These are phyloP conservation scores for Martes martes DNA, from an alignment of 2,113 vertebrate species.

Conservation along the genomic window DNA sequence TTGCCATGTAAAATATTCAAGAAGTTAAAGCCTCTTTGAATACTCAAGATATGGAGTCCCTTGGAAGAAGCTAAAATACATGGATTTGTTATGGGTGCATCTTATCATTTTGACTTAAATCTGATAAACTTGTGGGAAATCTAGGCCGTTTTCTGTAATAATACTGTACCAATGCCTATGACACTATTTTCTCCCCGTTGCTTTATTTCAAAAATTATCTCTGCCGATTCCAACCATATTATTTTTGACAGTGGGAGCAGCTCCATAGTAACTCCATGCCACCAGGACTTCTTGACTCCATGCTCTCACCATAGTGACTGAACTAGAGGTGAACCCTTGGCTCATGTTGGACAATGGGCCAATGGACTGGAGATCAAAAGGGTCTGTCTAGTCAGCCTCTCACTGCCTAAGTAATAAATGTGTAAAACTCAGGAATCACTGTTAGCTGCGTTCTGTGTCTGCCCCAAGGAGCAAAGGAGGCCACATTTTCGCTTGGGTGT, in stretches of 20 bases:
- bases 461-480: neutral
- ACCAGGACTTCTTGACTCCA: neutral
- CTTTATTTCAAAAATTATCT: neutral
- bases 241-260: neutral
- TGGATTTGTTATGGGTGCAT: neutral
- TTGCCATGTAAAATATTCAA: neutral
- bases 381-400: neutral
- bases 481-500: neutral
- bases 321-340: neutral
- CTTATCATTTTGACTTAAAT: neutral
- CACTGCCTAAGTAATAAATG: neutral
- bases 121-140: neutral
- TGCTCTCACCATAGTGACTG: neutral
- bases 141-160: neutral
- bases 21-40: neutral
- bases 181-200: neutral
- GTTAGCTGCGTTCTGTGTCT: neutral
- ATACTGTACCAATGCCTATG: neutral
- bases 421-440: neutral
- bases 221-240: neutral
- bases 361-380: neutral
- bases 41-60: neutral
- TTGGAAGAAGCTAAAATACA: neutral
- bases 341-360: no score
- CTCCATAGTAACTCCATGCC: neutral